These are phyloP conservation scores for Crotalus horridus DNA, from an alignment of 2,113 vertebrate genomes.

Conservation along the genomic window DNA sequence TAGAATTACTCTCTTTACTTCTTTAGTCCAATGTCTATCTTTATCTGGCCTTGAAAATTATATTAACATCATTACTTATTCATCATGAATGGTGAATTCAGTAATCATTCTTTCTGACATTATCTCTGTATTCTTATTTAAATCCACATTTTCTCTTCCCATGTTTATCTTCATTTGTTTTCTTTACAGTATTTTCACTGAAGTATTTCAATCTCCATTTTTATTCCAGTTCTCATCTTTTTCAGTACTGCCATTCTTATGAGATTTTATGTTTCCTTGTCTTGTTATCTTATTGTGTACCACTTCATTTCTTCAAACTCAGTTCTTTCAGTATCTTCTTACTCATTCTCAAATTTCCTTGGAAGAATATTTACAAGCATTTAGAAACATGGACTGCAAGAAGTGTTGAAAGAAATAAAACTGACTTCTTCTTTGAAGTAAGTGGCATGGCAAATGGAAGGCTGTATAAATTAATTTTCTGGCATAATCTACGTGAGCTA, in stretches of 20 bases:
- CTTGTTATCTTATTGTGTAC: not conserved
- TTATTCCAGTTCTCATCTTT: not conserved
- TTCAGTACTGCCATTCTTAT: not conserved
- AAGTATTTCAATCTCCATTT: not conserved
- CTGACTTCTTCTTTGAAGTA: not conserved
- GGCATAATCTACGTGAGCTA: not conserved
- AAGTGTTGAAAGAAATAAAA: not conserved
- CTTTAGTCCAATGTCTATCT: no score
- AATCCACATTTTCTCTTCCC: no score
- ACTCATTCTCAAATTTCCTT: not conserved
- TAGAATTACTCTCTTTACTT: no score
- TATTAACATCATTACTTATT: no score
- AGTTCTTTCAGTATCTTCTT: not conserved
- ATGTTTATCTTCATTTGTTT: not conserved
- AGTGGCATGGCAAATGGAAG: not conserved
- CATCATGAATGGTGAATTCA: no score
- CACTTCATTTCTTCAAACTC: not conserved
- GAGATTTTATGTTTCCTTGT: not conserved
- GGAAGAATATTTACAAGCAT: not conserved
- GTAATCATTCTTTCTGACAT: no score
- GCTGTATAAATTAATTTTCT: not conserved
- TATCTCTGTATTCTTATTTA: no score
- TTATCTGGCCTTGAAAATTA: no score
- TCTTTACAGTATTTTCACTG: not conserved
- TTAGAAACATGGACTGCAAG: not conserved